phyloP scores from a whole-genome alignment of 1,140 invertebrate species.

The Neodiprion pinetum region DNA sequence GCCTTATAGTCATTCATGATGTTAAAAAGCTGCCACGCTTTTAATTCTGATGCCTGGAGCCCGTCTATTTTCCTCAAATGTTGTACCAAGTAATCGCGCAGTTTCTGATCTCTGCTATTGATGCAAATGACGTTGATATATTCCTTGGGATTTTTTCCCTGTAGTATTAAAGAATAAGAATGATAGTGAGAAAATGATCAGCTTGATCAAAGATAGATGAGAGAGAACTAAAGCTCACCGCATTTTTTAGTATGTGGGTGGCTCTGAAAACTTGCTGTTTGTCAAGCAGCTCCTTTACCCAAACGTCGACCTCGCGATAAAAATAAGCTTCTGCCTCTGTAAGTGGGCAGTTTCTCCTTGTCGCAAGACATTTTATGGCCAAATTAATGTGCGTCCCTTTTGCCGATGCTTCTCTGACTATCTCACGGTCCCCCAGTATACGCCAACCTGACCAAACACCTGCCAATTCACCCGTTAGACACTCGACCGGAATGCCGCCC shows the following conservation, averaged over 20 bases:
- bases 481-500: conserved; percentile 46
- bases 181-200: not conserved
- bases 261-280: conserved; percentile 70
- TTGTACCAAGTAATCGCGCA: conserved; percentile 67
- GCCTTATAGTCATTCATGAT: conserved; percentile 60
- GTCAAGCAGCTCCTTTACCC: conserved; percentile 67
- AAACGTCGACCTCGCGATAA: conserved; percentile 64
- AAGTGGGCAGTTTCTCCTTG: conserved; percentile 62
- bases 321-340: conserved; percentile 62
- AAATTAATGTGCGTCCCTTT: conserved; percentile 69
- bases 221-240: conserved; percentile 40
- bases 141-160: conserved; percentile 63
- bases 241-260: conserved; percentile 69
- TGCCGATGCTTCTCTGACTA: conserved; percentile 70
- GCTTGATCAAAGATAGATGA: conserved; percentile 9
- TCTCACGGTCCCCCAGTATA: conserved; percentile 64
- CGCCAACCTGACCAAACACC: conserved; percentile 68
- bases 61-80: conserved; percentile 61
- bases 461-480: conserved; percentile 43
- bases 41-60: conserved; percentile 59
- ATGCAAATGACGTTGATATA: conserved; percentile 65
- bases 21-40: conserved; percentile 66
- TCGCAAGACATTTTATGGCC: conserved; percentile 65
- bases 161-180: conserved; percentile 20
- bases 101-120: conserved; percentile 59